Evolutionary conservation across 2,888 invertebrate genomes (phyloP), one percentile per base, ranked within the genome.

Genomic region (Toxonevra muliebris): DNA sequence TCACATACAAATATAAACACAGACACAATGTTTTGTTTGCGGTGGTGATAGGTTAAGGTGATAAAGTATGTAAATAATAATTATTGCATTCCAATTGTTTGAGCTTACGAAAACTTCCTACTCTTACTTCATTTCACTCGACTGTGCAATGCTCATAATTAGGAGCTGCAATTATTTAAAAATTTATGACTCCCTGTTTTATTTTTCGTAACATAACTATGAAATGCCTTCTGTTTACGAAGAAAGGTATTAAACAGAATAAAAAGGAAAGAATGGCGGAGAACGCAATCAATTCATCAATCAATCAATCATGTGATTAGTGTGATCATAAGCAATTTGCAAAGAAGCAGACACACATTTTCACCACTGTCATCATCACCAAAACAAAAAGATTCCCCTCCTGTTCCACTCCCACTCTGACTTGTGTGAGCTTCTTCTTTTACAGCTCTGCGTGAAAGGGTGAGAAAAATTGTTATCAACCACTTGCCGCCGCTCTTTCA

Each of bases 281-380:
- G 63, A 64, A 40, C 8, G 54, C 61, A 69, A 62, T 66, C 65
- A 61, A 65, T 67, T 54, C 64, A 68, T 65, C 66, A 55, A 66
- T 66, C 68, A 70, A 65, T 70, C 69, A 67, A 66, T 61, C 63
- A 65, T 59, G 62, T 68, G 67, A 68, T 68, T 61, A 68, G 53
- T 64, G 30, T 62, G 63, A 50, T n/a, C 58, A 53, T 65, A 52
- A 65, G 58, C 65, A 59, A 59, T 65, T 58, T 48, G 41, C 65
- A 58, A 30, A 13, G 40, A 52, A 53, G 42, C 41, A 42, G 15
- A n/a, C 42, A 40, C 13, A 50, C 20, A 61, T 30, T 50, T 7
- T n/a, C 17, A 40, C 58, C 58, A 17, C 12, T n/a, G n/a, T n/a
- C 20, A 50, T n/a, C 50, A 40, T 40, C 61, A n/a, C 50, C 50